phyloP scores from a whole-genome alignment of 2,797 vertebrate genomes.

The Sparidentex hasta region DNA sequence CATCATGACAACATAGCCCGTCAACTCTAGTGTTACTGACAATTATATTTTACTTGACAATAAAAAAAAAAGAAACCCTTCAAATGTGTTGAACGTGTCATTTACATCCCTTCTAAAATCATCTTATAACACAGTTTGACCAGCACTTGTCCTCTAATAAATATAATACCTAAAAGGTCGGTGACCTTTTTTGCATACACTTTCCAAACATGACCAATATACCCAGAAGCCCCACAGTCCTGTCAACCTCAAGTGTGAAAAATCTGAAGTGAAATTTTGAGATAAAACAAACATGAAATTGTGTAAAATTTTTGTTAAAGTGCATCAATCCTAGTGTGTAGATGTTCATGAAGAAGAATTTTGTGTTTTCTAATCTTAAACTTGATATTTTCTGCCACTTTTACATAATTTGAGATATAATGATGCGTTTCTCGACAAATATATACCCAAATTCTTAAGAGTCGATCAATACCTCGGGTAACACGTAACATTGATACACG shows the following conservation, averaged over 20 bases:
- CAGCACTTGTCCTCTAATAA: slow-evolving; percentile 72
- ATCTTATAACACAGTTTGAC: slow-evolving; percentile 43
- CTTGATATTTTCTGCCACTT: slow-evolving; percentile 9
- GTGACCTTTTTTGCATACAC: slow-evolving; percentile 60
- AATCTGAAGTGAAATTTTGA: slow-evolving; percentile 50
- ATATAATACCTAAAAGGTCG: slow-evolving; percentile 76
- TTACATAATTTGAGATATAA: slow-evolving; percentile 25
- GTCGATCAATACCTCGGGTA: slow-evolving; percentile 22
- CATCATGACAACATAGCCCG: slow-evolving; percentile 31
- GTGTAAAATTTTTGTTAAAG: slow-evolving; percentile 70
- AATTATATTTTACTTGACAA: slow-evolving; percentile 19
- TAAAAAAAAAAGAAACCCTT: slow-evolving; percentile 37
- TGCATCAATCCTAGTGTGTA: slow-evolving; percentile 72
- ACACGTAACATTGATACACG: slow-evolving; percentile 30
- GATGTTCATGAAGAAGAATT: slow-evolving; percentile 19
- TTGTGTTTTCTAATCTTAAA: slow-evolving; percentile 38
- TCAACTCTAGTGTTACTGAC: slow-evolving; percentile 25
- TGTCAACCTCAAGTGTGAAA: slow-evolving; percentile 32
- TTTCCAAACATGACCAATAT: slow-evolving; percentile 43
- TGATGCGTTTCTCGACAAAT: slow-evolving; percentile 4
- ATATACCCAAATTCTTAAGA: slow-evolving; percentile 6
- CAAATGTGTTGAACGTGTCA: slow-evolving; percentile 44
- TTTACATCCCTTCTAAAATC: slow-evolving; percentile 38
- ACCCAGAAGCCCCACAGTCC: slow-evolving; percentile 30
- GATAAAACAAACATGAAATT: slow-evolving; percentile 47